phyloP scores from a whole-genome alignment of 2,113 vertebrate genomes.

The Channa maculata region DNA sequence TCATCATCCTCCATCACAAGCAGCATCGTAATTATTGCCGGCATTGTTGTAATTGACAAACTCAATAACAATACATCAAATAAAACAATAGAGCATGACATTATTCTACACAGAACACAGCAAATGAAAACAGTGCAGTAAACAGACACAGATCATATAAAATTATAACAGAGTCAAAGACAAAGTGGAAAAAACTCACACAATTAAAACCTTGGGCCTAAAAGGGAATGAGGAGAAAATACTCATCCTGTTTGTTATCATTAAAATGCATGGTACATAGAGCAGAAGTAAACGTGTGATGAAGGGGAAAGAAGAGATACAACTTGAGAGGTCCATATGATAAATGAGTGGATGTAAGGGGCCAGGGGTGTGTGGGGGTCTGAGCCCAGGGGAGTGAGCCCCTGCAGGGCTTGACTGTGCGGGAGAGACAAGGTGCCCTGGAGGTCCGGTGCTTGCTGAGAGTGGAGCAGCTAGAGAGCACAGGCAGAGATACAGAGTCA shows the following conservation, averaged over 20 bases:
- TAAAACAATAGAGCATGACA: constrained; percentile 25
- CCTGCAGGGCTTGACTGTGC: constrained; percentile 74
- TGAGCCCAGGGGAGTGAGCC: constrained; percentile 74
- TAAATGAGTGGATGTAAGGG: constrained; percentile 61
- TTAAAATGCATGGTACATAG: constrained; percentile 25
- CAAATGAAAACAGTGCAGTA: constrained; percentile 12
- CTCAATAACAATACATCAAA: constrained; percentile 35
- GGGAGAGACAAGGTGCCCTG: constrained; percentile 73
- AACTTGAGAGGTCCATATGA: constrained; percentile 51
- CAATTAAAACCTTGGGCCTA: constrained; percentile 30
- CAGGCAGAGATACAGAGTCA: constrained; percentile 82
- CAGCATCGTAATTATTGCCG: constrained; percentile 28
- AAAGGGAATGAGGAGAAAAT: constrained; percentile 52
- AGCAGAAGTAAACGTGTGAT: constrained; percentile 21
- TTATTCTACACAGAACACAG: constrained; percentile 29
- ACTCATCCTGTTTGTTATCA: constrained; percentile 68
- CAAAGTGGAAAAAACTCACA: constrained; percentile 14
- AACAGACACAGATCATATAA: constrained; percentile 11
- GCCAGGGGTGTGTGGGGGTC: constrained; percentile 69
- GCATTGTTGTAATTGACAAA: constrained; percentile 29
- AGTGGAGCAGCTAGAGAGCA: constrained; percentile 76
- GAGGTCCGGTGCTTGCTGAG: constrained; percentile 75
- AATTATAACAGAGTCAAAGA: constrained; percentile 12
- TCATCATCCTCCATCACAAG: constrained; percentile 49
- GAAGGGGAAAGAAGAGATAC: constrained; percentile 38